Evolutionary conservation across 2,113 vertebrate genomes (phyloP).

Genomic region (Manacus vitellinus): DNA sequence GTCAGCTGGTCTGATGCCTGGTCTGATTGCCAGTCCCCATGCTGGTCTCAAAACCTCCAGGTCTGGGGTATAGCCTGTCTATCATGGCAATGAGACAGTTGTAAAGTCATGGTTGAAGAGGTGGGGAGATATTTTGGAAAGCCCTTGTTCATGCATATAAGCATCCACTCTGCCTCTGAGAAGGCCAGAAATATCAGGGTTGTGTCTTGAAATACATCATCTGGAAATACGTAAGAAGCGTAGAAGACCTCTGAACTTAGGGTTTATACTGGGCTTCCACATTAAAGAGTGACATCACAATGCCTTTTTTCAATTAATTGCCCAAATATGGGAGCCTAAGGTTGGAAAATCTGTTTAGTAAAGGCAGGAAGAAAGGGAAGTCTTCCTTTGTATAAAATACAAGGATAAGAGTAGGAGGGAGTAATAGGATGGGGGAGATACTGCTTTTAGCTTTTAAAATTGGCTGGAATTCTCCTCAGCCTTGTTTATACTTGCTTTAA

Average conservation of each 20-base stretch:
- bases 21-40: not conserved
- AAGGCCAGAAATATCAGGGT: not conserved
- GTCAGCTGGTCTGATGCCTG: not conserved
- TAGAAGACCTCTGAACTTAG: not conserved
- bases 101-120: not conserved
- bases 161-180: not conserved
- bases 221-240: not conserved
- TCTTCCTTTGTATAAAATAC: not conserved
- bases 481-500: slow-evolving; percentile 14
- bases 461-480: not conserved
- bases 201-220: not conserved
- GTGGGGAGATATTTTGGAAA: not conserved
- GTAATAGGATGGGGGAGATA: not conserved
- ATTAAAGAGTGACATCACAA: not conserved
- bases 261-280: not conserved
- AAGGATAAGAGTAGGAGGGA: not conserved
- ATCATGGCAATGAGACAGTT: not conserved
- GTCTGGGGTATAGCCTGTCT: not conserved
- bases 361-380: not conserved
- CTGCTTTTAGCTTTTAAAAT: not conserved
- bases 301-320: not conserved
- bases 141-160: not conserved
- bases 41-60: not conserved
- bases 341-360: not conserved
- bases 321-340: not conserved